Conservation (phyloP, 2,888 invertebrate species). For the Scaptomyza caliginosa region DNA sequence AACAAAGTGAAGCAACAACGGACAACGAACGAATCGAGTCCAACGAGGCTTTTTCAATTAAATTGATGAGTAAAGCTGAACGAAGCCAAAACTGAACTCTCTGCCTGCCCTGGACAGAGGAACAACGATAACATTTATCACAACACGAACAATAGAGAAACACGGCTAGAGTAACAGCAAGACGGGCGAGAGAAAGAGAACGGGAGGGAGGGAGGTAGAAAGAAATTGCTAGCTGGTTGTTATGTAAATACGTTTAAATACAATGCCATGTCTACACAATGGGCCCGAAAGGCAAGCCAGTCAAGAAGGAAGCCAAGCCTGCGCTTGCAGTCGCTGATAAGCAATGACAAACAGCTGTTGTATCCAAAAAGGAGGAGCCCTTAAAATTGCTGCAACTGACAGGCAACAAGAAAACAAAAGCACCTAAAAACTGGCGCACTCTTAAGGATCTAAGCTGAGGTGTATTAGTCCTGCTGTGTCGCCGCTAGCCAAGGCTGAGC, state of each 20-base stretch:
- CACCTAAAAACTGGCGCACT: not conserved
- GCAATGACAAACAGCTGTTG: constrained; percentile 63
- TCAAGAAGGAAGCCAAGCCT: constrained; percentile 27
- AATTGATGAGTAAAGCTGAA: constrained; percentile 59
- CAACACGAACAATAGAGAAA: constrained; percentile 52
- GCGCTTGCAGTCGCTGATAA: constrained; percentile 48
- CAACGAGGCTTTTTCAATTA: constrained; percentile 61
- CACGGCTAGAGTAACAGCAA: not conserved
- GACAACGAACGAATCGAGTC: constrained; percentile 15
- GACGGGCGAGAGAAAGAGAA: too few species aligned
- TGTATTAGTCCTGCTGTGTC: constrained; percentile 1
- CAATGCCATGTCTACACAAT: constrained; percentile 43
- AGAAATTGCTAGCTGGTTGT: constrained; percentile 28
- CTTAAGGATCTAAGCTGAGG: constrained; percentile 21
- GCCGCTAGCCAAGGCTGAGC: not conserved
- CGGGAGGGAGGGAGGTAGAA: constrained; percentile 7
- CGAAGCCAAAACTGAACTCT: constrained; percentile 3
- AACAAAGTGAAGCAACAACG: constrained; percentile 36
- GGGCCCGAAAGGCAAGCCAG: constrained; percentile 11
- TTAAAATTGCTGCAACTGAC: constrained; percentile 42
- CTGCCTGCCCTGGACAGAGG: constrained; percentile 15
- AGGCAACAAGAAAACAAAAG: constrained; percentile 3
- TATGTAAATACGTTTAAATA: constrained; percentile 57
- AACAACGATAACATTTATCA: constrained; percentile 68
- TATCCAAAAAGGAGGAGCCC: not conserved